Evolutionary conservation across 2,888 invertebrate species (phyloP), one percentile per base, ranked within the genome.

Genomic region (Caenorhabditis parvicauda): DNA sequence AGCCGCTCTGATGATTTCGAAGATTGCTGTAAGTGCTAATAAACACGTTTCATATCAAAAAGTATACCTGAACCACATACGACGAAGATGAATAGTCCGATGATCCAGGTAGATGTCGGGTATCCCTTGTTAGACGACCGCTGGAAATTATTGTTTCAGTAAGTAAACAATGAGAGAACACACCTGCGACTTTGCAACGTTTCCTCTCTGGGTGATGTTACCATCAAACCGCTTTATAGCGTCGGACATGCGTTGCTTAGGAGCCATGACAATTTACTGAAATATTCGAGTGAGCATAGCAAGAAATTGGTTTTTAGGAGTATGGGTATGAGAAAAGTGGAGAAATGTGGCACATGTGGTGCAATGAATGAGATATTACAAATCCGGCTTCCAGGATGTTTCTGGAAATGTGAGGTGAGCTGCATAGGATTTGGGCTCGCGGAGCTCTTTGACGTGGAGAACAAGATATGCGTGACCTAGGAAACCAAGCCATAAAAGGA

Each of bases 161-260:
- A 38, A 5, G 14, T 19, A 3, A 9, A 4, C 5, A 17, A 29
- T 38, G 42, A 42, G 25, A 43, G 12, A 17, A 86, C 88, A 87
- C 83, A 90, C 90, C 83, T 91, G 88, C 63, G 93, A 89, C 86
- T 96, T 98, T 44, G 95, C 93, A 72, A 98, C 96, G 84, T 98
- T 96, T 82, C 98, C 98, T 83, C 96, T 86, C 84, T 89, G 86
- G 44, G 89, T 89, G 77, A 98, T 91, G 85, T 94, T 94, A 87
- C 95, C 95, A 86, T 90, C 91, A 81, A 94, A 94, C 81, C 93
- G 94, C 82, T 96, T 94, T 83, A 95, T 98, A 75, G 95, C 95
- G 80, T 95, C 88, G 81, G 92, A 90, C 95, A 98, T 98, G 84
- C 95, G 89, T 85, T 96, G 96, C 87, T 94, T 93, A 70, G 93